phyloP scores from a whole-genome alignment of 2,113 vertebrate species.

The Machaerirhynchus nigripectus region DNA sequence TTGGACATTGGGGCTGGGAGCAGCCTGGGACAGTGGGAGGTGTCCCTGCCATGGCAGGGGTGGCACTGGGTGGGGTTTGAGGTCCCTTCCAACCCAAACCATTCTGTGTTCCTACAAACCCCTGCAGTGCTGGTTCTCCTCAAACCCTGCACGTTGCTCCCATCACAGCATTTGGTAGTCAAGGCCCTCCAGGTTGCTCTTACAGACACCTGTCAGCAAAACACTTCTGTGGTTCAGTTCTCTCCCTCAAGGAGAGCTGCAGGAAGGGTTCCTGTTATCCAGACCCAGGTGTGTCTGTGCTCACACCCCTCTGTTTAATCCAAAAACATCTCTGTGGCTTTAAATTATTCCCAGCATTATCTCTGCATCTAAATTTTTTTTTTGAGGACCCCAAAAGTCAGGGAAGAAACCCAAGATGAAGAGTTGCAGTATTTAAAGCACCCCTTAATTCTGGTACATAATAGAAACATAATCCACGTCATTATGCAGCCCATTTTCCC shows the following conservation, averaged over 20 bases:
- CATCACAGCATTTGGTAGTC: accelerated
- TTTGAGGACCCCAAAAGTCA: not conserved
- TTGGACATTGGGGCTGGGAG: not conserved
- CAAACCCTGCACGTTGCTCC: accelerated
- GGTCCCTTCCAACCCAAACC: not conserved
- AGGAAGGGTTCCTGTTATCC: not conserved
- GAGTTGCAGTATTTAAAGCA: not conserved
- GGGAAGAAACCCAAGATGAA: not conserved
- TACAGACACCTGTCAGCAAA: not conserved
- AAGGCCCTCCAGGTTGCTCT: not conserved
- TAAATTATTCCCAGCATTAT: not conserved
- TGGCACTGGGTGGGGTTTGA: accelerated
- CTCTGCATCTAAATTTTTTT: accelerated
- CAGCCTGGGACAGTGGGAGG: not conserved
- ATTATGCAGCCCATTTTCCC: not conserved
- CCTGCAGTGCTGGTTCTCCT: not conserved
- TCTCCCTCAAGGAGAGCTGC: not conserved
- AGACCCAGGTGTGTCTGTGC: not conserved
- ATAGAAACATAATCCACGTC: not conserved
- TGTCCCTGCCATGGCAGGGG: not conserved
- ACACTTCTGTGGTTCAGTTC: accelerated
- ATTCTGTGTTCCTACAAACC: not conserved
- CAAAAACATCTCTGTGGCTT: not conserved
- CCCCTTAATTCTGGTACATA: not conserved
- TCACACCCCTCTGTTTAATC: not conserved